These are phyloP conservation scores for Bergia sp. DNA, from an alignment of 92 coral and sea anemone genomes.

Conservation along the genomic window DNA sequence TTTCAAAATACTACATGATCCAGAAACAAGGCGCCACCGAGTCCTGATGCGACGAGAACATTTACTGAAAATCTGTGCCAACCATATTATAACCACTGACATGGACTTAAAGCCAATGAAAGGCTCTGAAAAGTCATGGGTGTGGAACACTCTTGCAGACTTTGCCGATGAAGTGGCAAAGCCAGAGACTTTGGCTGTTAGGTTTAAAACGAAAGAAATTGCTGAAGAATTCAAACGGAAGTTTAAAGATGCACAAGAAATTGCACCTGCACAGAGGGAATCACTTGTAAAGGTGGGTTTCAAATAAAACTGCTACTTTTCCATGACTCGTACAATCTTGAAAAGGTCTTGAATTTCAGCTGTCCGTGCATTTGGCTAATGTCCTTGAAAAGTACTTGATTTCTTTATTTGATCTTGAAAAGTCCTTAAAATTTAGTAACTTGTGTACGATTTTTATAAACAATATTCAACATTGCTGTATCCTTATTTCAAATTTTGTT, in stretches of 20 bases:
- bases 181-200: slow-evolving; percentile 84
- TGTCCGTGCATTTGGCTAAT: no score
- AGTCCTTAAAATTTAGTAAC: no score
- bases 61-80: slow-evolving; percentile 90
- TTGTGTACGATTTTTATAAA: no score
- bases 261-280: neutral
- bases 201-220: slow-evolving; percentile 72
- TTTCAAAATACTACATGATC: slow-evolving; percentile 72
- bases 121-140: slow-evolving; percentile 84
- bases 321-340: neutral
- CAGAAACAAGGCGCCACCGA: slow-evolving; percentile 68
- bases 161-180: slow-evolving; percentile 82
- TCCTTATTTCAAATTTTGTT: no score
- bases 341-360: no score
- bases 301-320: neutral
- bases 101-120: slow-evolving; percentile 83
- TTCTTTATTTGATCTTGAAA: no score
- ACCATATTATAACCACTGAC: slow-evolving; percentile 81
- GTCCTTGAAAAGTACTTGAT: no score
- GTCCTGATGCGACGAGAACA: slow-evolving; percentile 95
- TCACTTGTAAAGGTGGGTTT: slow-evolving; percentile 6
- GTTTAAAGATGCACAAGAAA: slow-evolving; percentile 65
- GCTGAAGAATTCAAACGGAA: slow-evolving; percentile 74
- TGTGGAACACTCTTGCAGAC: slow-evolving; percentile 91
- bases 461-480: no score